Base-by-base conservation (phyloP, 2,888 invertebrate species). In the Leistus spinibarbis region DNA sequence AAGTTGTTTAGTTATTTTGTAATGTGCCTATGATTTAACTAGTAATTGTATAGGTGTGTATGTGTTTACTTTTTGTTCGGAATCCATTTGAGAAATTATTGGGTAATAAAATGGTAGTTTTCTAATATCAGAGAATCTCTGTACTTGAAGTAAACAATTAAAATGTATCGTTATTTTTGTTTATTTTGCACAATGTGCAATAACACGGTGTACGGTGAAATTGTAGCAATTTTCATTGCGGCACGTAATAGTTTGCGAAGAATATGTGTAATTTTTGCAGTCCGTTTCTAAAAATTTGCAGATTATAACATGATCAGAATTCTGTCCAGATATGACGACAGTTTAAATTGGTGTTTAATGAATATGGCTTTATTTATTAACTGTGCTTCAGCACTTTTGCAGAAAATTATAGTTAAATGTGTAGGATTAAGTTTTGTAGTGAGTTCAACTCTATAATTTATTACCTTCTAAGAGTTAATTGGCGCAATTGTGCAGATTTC, bases 241-340 rank as follows among this genome's bases (percentile, higher is more conserved):
- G 66, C 40, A 72, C 27, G 57, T 67, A 73, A 73, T 67, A n/a
- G n/a, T n/a, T n/a, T 16, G 53, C 57, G 60, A 60, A 57, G 40
- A 40, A 13, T 13, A 40, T 40, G 40, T 40, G 40, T 40, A 40
- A 40, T 40, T 3, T 40, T 40, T 40, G 10, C 3, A 40, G 7
- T 40, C 13, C 13, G 40, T 40, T 7, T 40, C n/a, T 23, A 40
- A 40, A 73, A 67, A 73, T 66, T 73, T 53, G 67, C 66, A 66
- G 71, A 64, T 62, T 70, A 64, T 13, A 13, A 53, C 24, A 70
- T 57, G 23, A 20, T 40, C 40, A 40, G 40, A 40, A 40, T 40
- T 40, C 40, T 10, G 40, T 40, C 40, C 40, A 40, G 40, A 40
- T 62, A 19, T 40, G 40, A 40, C 40, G 40, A 40, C 40, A 40